Evolutionary conservation across 2,113 vertebrate genomes (phyloP), one percentile per base, ranked within the genome.

Genomic region (Rhinichthys klamathensis): DNA sequence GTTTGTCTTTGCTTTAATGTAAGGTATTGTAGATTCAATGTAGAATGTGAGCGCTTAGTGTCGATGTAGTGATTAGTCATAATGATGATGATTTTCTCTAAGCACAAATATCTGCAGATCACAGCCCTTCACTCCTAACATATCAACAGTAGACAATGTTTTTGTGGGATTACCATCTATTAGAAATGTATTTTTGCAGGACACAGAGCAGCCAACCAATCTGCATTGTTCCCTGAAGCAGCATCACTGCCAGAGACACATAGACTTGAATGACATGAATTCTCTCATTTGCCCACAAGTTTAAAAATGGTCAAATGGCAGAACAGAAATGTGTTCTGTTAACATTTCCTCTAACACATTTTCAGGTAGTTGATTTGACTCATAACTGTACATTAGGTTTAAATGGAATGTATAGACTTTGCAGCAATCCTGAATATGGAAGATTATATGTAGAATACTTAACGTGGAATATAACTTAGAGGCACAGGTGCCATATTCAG

Each of bases 401-500:
- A 56, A 78, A 30, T 30, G 25, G 49, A 80, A 35, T 84, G 82
- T 84, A 86, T 80, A 69, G 76, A 61, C 46, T n/a, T 35, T 72
- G 75, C 75, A 75, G 84, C 65, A 35, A n/a, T 67, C 35, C 73
- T 56, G 79, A 73, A 61, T 67, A 69, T 82, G 82, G 87, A 79
- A 54, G 51, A 65, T 38, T 67, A 82, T 82, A 81, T 87, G 65
- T 81, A 87, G 84, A 80, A 49, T 60, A 56, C 44, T 21, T 69
- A 73, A 82, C 63, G 51, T 56, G 46, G 44, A 81, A 70, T 82
- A 70, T 72, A 86, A 87, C 58, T 35, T 86, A 89, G 86, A 88
- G 88, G 88, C 82, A 84, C 82, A 83, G 74, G 80, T 80, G 87
- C 78, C 74, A 67, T 49, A 86, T 84, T 35, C 16, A 80, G 88